Evolutionary conservation across 1,140 invertebrate genomes (phyloP).

Genomic region (Drosophila persimilis): DNA sequence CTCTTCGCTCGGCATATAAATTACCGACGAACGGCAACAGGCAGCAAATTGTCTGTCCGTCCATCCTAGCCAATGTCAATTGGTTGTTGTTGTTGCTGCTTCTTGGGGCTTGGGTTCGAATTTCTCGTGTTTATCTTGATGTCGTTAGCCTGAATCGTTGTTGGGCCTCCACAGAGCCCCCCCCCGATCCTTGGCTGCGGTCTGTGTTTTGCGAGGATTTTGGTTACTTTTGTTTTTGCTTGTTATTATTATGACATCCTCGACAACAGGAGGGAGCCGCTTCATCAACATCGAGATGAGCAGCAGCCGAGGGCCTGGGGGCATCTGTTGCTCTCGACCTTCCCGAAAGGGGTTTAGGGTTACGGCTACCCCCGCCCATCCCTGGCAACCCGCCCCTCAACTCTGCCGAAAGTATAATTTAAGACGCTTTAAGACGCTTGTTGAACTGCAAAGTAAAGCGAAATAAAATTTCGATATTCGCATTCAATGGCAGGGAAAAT

Average conservation of each 20-base stretch:
- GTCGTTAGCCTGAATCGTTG: conserved; percentile 64
- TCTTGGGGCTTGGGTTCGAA: conserved; percentile 17
- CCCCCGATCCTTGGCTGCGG: conserved; percentile 11
- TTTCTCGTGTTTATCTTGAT: conserved; percentile 62
- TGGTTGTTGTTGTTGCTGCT: conserved; percentile 35
- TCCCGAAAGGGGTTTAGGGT: conserved; percentile 39
- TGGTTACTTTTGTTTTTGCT: conserved; percentile 66
- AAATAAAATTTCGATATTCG: conserved; percentile 51
- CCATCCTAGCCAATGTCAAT: conserved; percentile 72
- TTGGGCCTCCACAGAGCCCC: conserved; percentile 3
- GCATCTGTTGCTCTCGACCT: conserved; percentile 58
- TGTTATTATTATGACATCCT: conserved; percentile 65
- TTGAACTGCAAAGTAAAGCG: conserved; percentile 38
- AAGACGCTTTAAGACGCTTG: conserved; percentile 54
- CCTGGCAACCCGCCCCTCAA: conserved; percentile 30
- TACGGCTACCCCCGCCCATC: conserved; percentile 8
- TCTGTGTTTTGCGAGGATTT: conserved; percentile 43
- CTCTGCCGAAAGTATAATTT: conserved; percentile 28
- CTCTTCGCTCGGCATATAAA: conserved; percentile 52
- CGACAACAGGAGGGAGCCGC: conserved; percentile 31
- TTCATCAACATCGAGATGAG: conserved; percentile 37
- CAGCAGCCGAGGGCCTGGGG: conserved; percentile 9
- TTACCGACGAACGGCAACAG: conserved; percentile 48
- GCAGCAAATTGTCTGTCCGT: conserved; percentile 34
- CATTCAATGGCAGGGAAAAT: conserved; percentile 34